phyloP scores from a whole-genome alignment of 2,888 invertebrate genomes.

The Pediacus dermestoides region DNA sequence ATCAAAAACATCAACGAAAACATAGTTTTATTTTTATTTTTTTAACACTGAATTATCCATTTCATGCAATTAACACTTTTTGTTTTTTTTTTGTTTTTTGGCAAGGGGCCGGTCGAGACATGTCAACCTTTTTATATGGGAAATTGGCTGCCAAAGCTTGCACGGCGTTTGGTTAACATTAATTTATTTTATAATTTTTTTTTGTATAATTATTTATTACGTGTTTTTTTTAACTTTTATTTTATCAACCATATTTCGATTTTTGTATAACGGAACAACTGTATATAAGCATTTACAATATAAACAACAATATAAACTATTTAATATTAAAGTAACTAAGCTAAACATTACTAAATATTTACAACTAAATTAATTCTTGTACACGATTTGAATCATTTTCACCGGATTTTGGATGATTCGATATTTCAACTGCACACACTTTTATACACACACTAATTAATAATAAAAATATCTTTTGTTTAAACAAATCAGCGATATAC shows the following conservation, averaged over 20 bases:
- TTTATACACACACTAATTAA: slow-evolving; percentile 29
- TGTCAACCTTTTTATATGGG: too few species aligned
- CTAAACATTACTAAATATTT: slow-evolving; percentile 39
- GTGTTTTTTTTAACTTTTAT: too few species aligned
- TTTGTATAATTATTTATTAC: too few species aligned
- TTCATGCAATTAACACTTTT: slow-evolving; percentile 36
- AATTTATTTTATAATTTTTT: too few species aligned
- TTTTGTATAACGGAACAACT: too few species aligned
- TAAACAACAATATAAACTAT: slow-evolving; percentile 34
- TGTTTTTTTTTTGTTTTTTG: too few species aligned
- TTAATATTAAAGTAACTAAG: slow-evolving; percentile 36
- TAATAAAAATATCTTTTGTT: too few species aligned
- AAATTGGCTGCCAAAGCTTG: too few species aligned
- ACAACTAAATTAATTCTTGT: slow-evolving; percentile 37
- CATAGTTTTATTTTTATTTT: slow-evolving; percentile 33
- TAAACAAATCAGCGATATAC: too few species aligned
- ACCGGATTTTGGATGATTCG: slow-evolving; percentile 23
- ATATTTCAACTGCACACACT: slow-evolving; percentile 38
- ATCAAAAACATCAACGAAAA: slow-evolving; percentile 42
- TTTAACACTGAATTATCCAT: slow-evolving; percentile 35
- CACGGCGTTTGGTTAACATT: too few species aligned
- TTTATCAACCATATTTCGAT: too few species aligned
- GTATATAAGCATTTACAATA: slow-evolving; percentile 35
- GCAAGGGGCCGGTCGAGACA: too few species aligned
- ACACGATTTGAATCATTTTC: slow-evolving; percentile 23